These are phyloP conservation scores for Leptinotarsa rubiginosa DNA, from an alignment of 2,888 invertebrate species.

Conservation along the genomic window DNA sequence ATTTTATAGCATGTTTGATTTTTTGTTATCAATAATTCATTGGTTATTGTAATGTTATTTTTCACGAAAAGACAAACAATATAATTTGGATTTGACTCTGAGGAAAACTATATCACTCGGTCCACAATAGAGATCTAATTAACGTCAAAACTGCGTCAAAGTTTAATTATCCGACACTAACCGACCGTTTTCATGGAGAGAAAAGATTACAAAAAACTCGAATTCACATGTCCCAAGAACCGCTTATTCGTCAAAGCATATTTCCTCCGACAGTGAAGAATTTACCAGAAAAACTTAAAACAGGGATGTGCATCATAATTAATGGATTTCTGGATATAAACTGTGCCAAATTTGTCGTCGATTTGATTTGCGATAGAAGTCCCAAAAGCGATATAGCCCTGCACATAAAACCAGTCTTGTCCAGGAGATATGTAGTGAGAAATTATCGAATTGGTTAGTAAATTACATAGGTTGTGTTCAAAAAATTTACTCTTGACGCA, in stretches of 20 bases:
- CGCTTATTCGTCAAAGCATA: not conserved
- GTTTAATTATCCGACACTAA: no score
- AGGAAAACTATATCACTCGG: no score
- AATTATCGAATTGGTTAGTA: constrained; percentile 10
- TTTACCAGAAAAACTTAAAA: constrained; percentile 51
- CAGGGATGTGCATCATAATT: constrained; percentile 56
- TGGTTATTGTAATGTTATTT: no score
- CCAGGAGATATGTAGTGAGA: constrained; percentile 78
- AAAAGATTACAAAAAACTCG: not conserved
- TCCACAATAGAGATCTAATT: no score
- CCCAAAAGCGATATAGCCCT: constrained; percentile 72
- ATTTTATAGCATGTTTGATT: no score
- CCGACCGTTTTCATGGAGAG: no score
- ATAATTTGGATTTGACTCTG: no score
- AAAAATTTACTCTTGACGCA: no score
- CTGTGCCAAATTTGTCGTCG: constrained; percentile 73
- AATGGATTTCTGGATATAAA: constrained; percentile 48
- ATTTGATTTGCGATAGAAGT: constrained; percentile 69
- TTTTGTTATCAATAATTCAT: no score
- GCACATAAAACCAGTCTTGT: constrained; percentile 85
- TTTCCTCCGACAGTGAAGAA: constrained; percentile 42
- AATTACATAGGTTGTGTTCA: not conserved
- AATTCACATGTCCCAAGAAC: constrained; percentile 6
- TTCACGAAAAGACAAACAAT: no score
- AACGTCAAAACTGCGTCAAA: no score